A percentile compares a stretch with the other conserved stretches of the same genome.
Conservation (phyloP, 2,888 invertebrate genomes). For the Tetragnatha montana region DNA sequence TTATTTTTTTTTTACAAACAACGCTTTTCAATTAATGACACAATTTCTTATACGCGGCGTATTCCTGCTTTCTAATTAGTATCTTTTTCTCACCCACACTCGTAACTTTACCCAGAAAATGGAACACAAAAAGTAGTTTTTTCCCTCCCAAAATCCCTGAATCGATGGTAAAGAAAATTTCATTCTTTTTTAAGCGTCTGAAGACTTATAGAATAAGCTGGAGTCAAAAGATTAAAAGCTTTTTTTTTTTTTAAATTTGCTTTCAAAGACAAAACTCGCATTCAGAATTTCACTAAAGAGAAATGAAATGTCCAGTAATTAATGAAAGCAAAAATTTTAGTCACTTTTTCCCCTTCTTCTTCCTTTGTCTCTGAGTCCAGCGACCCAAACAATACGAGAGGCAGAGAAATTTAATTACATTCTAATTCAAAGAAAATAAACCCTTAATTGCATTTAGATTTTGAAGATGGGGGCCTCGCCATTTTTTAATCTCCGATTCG, state of each 20-base stretch:
- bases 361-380: background rate
- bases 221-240: constrained; percentile 44
- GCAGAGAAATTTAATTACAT: constrained; percentile 12
- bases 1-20: background rate
- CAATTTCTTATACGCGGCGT: background rate
- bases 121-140: background rate
- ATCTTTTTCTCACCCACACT: background rate
- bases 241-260: constrained; percentile 8
- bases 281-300: background rate
- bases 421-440: constrained; percentile 30
- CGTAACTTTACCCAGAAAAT: constrained; percentile 1
- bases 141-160: background rate
- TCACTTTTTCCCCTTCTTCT: background rate
- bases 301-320: constrained; percentile 43
- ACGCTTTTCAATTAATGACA: background rate
- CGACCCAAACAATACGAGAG: background rate
- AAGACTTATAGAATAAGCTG: background rate
- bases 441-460: constrained; percentile 31
- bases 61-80: constrained; percentile 18
- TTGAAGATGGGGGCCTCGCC: constrained; percentile 4
- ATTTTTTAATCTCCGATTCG: constrained; percentile 27
- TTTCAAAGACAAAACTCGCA: constrained; percentile 21
- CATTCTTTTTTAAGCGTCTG: background rate
- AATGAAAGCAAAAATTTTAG: constrained; percentile 35
- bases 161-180: constrained; percentile 17